Conservation (phyloP, 23 tunicate species). For the Trididemnum nubilum region DNA sequence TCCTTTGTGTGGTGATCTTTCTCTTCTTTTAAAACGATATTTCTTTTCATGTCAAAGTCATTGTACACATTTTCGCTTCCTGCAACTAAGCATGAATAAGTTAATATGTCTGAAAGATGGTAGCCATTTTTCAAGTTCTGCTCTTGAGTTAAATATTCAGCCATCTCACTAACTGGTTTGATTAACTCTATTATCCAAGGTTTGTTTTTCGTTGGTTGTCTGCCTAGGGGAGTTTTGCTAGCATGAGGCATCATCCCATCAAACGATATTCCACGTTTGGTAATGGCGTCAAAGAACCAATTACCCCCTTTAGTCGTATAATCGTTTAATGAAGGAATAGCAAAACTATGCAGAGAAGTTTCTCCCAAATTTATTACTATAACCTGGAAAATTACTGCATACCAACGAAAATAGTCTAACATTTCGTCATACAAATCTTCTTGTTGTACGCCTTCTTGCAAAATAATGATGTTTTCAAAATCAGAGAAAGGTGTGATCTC, state of each 20-base stretch:
- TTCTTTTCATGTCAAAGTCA: background rate
- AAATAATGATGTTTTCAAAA: conserved; percentile 52
- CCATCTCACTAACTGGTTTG: conserved; percentile 31
- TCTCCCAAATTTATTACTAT: background rate
- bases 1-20: background rate
- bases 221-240: background rate
- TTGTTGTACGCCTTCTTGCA: conserved; percentile 21
- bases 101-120: conserved; percentile 37
- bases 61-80: conserved; percentile 13
- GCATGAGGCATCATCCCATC: background rate
- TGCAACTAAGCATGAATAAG: conserved; percentile 15
- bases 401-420: conserved; percentile 38
- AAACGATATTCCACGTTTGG: background rate
- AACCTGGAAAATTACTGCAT: conserved; percentile 29
- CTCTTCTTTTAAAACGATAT: background rate
- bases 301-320: background rate
- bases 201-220: background rate
- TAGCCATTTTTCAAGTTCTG: conserved; percentile 24
- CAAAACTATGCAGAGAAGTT: background rate
- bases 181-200: conserved; percentile 15
- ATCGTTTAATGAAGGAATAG: conserved; percentile 5
- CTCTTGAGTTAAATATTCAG: conserved; percentile 10
- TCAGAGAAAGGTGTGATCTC: conserved; percentile 61
- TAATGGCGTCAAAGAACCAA: background rate
- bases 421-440: background rate